phyloP scores from a whole-genome alignment of 2,888 invertebrate genomes.

The Mythimna loreyi region DNA sequence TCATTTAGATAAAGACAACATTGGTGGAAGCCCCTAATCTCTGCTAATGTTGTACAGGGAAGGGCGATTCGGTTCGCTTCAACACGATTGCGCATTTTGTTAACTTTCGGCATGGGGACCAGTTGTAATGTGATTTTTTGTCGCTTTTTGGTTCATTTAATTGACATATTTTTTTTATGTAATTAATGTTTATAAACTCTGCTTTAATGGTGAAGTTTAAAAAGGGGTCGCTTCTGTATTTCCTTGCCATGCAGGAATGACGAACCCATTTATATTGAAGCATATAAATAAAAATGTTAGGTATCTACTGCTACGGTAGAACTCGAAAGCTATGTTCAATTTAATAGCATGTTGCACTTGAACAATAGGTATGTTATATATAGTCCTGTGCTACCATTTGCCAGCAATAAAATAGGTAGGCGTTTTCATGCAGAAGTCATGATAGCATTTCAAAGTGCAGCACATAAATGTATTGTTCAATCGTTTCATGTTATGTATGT shows the following conservation, averaged over 20 bases:
- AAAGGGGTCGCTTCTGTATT: neutral
- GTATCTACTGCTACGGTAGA: neutral
- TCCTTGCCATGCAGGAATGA: neutral
- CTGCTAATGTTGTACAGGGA: conserved; percentile 74
- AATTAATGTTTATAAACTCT: conserved; percentile 40
- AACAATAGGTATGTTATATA: conserved; percentile 26
- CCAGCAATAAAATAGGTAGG: conserved; percentile 36
- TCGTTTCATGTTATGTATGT: conserved; percentile 46
- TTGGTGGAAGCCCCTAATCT: conserved; percentile 75
- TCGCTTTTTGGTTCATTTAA: conserved; percentile 36
- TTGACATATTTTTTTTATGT: conserved; percentile 43
- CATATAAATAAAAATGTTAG: neutral
- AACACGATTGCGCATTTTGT: conserved; percentile 76
- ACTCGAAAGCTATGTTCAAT: conserved; percentile 30
- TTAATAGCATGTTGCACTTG: conserved; percentile 30
- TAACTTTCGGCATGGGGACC: conserved; percentile 47
- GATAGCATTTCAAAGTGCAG: conserved; percentile 41
- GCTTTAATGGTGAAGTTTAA: neutral
- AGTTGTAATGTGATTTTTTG: conserved; percentile 52
- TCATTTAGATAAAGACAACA: conserved; percentile 69
- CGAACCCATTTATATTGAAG: neutral
- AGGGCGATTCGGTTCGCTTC: conserved; percentile 82
- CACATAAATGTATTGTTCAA: conserved; percentile 37
- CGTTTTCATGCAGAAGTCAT: conserved; percentile 43
- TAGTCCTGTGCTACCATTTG: conserved; percentile 30